These are phyloP conservation scores for Sebastiscus albofasciatus DNA, from an alignment of 2,797 vertebrate genomes.

Conservation along the genomic window DNA sequence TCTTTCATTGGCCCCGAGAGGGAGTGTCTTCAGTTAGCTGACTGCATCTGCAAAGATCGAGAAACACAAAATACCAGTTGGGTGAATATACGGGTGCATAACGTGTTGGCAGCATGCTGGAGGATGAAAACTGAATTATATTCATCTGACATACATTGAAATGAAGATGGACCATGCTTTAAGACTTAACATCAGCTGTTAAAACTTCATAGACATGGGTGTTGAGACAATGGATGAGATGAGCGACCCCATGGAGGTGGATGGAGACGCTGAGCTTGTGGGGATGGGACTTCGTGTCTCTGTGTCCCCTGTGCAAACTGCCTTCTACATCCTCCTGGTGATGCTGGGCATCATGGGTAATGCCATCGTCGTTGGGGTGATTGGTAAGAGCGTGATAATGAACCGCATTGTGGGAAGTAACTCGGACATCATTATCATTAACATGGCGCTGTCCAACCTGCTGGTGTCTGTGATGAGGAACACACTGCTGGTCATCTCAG, in stretches of 20 bases:
- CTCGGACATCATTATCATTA: constrained; percentile 85
- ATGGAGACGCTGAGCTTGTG: constrained; percentile 2
- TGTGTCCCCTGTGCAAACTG: constrained; percentile 53
- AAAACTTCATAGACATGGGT: background rate
- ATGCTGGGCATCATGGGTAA: constrained; percentile 83
- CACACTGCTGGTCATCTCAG: constrained; percentile 77
- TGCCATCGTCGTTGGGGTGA: constrained; percentile 72
- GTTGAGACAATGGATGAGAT: background rate
- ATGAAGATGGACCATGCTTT: background rate
- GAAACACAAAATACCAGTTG: background rate
- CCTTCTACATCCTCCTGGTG: constrained; percentile 79
- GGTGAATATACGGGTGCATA: background rate
- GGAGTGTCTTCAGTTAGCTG: background rate
- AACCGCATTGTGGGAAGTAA: constrained; percentile 60
- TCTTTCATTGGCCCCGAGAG: background rate
- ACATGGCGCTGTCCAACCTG: constrained; percentile 85
- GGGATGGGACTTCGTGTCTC: constrained; percentile 60
- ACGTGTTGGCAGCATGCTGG: background rate
- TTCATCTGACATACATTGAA: background rate
- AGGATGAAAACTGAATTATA: background rate
- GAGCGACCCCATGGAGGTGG: background rate
- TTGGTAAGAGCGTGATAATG: constrained; percentile 72
- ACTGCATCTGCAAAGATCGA: background rate
- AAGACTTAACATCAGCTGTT: background rate
- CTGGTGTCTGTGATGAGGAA: constrained; percentile 84